These are phyloP conservation scores for Dolichoris vasculosae DNA, from an alignment of 1,140 invertebrate species.

Conservation along the genomic window DNA sequence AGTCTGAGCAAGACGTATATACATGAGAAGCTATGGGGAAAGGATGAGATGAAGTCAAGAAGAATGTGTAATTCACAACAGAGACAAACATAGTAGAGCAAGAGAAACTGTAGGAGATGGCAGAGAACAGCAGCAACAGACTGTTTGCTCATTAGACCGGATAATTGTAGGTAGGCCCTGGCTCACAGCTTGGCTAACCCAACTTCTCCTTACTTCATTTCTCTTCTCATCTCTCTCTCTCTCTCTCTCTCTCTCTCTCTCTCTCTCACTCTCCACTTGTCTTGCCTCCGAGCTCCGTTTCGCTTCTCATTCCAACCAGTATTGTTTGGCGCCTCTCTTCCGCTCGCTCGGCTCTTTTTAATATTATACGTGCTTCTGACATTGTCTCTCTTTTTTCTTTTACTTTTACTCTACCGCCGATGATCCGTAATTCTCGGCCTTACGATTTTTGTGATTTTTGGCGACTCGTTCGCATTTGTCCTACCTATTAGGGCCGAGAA, in stretches of 20 bases:
- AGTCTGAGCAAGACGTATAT: too few species aligned
- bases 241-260: slow-evolving; percentile 39
- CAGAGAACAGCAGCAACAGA: slow-evolving; percentile 53
- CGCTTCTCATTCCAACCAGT: background rate
- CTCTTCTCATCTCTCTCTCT: slow-evolving; percentile 54
- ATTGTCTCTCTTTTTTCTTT: background rate
- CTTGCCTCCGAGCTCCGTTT: slow-evolving; percentile 9
- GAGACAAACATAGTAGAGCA: slow-evolving; percentile 48
- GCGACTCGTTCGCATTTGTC: background rate
- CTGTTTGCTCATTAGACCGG: slow-evolving; percentile 74
- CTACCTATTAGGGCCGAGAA: slow-evolving; percentile 10
- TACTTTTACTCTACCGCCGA: background rate
- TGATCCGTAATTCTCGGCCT: background rate
- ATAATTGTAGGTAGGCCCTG: slow-evolving; percentile 69
- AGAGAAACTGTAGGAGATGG: background rate
- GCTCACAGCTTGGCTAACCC: slow-evolving; percentile 60
- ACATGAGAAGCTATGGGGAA: background rate
- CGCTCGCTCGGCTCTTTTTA: background rate
- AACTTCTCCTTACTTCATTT: slow-evolving; percentile 56
- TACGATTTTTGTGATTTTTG: slow-evolving; percentile 16
- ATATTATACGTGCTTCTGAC: slow-evolving; percentile 24
- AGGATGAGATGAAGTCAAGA: background rate
- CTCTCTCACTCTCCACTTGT: background rate
- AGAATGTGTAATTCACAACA: background rate
- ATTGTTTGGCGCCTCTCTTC: slow-evolving; percentile 34